phyloP scores from a whole-genome alignment of 2,113 vertebrate genomes.

The Cebidichthys violaceus region DNA sequence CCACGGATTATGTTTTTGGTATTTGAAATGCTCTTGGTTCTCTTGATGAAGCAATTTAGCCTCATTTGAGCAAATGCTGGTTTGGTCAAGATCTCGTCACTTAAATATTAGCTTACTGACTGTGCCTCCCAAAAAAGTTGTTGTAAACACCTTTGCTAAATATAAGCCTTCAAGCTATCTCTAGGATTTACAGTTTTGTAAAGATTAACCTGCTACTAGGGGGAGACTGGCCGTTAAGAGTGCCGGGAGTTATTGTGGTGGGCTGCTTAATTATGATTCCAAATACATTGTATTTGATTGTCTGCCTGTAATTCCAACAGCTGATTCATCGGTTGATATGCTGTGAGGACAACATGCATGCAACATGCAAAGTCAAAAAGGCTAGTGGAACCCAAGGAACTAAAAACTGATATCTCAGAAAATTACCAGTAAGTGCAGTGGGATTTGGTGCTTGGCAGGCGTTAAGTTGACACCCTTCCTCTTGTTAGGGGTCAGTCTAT shows the following conservation, averaged over 20 bases:
- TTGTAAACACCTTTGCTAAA: constrained; percentile 1
- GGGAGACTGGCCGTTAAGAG: background rate
- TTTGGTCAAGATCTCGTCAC: background rate
- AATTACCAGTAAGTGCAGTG: background rate
- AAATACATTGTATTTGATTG: background rate
- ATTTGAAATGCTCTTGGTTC: background rate
- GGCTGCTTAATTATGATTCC: no score
- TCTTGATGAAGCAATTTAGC: background rate
- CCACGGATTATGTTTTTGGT: background rate
- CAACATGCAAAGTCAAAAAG: background rate
- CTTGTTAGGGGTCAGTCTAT: background rate
- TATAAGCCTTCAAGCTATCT: background rate
- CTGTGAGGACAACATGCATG: background rate
- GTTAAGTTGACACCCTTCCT: background rate
- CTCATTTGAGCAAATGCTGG: background rate
- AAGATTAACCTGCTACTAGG: background rate
- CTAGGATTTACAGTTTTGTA: background rate
- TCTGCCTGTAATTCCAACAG: background rate
- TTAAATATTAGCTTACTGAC: background rate
- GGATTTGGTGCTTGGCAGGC: background rate
- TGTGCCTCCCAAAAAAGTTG: background rate
- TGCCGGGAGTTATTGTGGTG: background rate
- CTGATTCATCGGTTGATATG: background rate
- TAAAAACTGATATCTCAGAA: background rate
- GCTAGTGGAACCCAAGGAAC: background rate